Percentiles rank a stretch among this genome's conserved stretches.
Conservation (phyloP, 2,113 vertebrate species). For the Crotalus tigris region DNA sequence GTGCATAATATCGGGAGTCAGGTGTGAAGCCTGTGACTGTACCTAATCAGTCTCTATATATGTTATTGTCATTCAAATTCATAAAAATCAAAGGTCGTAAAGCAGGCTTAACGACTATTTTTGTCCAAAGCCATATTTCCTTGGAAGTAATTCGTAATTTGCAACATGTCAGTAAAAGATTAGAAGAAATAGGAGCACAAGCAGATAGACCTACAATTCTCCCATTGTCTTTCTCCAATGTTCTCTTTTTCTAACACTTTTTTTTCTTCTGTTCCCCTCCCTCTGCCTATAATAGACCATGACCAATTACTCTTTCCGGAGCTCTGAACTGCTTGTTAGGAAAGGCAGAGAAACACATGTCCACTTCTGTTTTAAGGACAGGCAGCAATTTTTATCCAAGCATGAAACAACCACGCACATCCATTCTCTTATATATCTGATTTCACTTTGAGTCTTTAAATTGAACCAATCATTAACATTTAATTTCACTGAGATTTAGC, state of each 20-base stretch:
- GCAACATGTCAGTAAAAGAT: not conserved
- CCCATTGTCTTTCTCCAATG: not conserved
- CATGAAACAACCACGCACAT: not conserved
- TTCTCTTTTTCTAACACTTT: not conserved
- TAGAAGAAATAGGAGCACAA: not conserved
- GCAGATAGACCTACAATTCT: not conserved
- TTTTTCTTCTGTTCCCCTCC: not conserved
- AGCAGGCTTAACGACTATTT: not conserved
- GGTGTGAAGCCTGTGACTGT: not conserved
- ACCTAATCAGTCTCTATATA: not conserved
- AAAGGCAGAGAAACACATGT: not conserved
- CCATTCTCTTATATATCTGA: not conserved
- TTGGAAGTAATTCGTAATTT: not conserved
- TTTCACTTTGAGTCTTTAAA: not conserved
- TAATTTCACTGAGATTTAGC: not conserved
- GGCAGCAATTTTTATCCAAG: not conserved
- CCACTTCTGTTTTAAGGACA: not conserved
- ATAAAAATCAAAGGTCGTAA: not conserved
- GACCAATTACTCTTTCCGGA: not conserved
- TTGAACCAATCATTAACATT: conserved; percentile 4
- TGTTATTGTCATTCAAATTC: not conserved
- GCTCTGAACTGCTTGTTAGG: not conserved
- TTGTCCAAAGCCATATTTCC: not conserved
- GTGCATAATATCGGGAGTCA: not conserved
- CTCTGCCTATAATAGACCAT: not conserved